A percentile compares a stretch with the other conserved stretches of the same genome.
phyloP scores from a whole-genome alignment of 2,113 vertebrate species.

The Candoia aspera region DNA sequence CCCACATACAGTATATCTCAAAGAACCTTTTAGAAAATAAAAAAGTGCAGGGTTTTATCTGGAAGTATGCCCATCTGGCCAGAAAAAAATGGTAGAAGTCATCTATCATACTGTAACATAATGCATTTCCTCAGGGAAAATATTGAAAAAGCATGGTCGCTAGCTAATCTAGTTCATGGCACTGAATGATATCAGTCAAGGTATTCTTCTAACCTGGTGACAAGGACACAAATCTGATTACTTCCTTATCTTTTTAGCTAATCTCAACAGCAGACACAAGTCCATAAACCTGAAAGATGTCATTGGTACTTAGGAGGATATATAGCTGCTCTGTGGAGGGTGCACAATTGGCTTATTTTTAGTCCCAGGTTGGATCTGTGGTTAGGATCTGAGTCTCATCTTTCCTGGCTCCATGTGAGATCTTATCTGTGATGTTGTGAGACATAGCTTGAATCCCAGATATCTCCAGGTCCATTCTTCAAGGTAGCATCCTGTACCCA shows the following conservation, averaged over 20 bases:
- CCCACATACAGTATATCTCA: not conserved
- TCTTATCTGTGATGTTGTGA: not conserved
- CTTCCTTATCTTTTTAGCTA: not conserved
- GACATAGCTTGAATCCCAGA: not conserved
- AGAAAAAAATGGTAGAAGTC: not conserved
- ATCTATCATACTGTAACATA: not conserved
- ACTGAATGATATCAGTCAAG: not conserved
- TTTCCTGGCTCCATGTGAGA: not conserved
- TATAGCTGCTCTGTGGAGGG: not conserved
- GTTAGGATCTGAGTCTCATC: not conserved
- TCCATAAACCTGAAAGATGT: not conserved
- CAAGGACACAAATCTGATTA: not conserved
- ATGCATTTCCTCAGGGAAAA: not conserved
- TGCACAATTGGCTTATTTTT: not conserved
- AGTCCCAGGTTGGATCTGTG: not conserved
- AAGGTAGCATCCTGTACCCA: not conserved
- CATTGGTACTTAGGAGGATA: not conserved
- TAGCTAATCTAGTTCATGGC: not conserved
- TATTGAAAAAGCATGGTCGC: not conserved
- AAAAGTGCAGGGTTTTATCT: not conserved
- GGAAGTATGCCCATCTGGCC: not conserved
- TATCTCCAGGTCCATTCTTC: not conserved
- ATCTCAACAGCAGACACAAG: not conserved
- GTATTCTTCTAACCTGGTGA: not conserved
- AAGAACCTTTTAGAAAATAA: not conserved